Base-by-base conservation (phyloP, 2,113 vertebrate genomes). In the Lasiurus borealis region DNA sequence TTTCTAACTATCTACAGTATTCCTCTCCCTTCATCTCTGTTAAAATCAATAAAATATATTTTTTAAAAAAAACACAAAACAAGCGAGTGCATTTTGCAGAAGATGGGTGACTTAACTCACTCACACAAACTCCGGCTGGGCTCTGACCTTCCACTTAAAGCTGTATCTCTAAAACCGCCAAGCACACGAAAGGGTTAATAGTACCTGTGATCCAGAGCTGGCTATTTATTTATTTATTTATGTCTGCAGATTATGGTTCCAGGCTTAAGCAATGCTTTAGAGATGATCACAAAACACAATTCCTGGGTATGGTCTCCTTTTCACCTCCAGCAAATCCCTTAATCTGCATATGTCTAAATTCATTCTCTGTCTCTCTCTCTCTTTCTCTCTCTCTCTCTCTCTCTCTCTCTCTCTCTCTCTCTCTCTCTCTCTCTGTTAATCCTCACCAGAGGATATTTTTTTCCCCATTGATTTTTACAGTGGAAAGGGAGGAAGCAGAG, bases 1-100 rank as follows among this genome's bases (percentile, higher is more conserved):
- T 25, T 62, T 19, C 77, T 93, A 83, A 92, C 23, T 54, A 91
- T 66, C 69, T 82, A 16, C n/a, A n/a, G n/a, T n/a, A n/a, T n/a
- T n/a, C n/a, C n/a, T n/a, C n/a, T n/a, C n/a, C n/a, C n/a, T n/a
- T n/a, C n/a, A n/a, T n/a, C n/a, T n/a, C n/a, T n/a, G n/a, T n/a
- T n/a, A n/a, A n/a, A n/a, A n/a, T n/a, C n/a, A n/a, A n/a, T n/a
- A n/a, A n/a, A n/a, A n/a, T n/a, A n/a, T n/a, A n/a, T n/a, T n/a
- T n/a, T n/a, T n/a, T n/a, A n/a, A n/a, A n/a, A n/a, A n/a, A n/a
- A n/a, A 62, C 23, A 75, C 69, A 88, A 89, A 77, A 48, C 50
- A 91, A 71, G 75, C 69, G 50, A 75, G 40, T 71, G 46, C 44
- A 62, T 82, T 85, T 82, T 89, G n/a, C 50, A 82, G 44, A 86